Base-by-base conservation (phyloP, 92 coral and sea anemone species). In the Epizoanthus ramosus region DNA sequence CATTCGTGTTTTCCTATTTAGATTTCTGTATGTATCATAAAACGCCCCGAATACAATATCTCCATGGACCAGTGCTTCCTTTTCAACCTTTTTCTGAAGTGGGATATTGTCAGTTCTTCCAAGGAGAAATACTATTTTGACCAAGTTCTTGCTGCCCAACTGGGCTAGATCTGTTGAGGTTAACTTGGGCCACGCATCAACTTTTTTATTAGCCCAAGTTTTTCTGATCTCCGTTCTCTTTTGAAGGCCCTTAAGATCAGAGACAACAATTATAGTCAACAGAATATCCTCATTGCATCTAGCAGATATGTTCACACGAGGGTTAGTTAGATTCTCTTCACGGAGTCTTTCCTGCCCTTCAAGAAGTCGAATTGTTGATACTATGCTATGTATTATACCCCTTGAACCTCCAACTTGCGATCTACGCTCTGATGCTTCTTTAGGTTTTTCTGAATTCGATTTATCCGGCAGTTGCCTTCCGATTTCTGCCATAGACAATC, bases 11-110 rank as follows among this genome's bases (percentile, higher is more conserved):
- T 67, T 67, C 4, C 47, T 22, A 10, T 37, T 67, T 19, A 67
- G 16, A 23, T 67, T 33, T 37, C 72, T 37, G n/a, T 67, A 67
- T 8, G 17, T 67, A 67, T 67, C 72, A 16, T 16, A 13, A 33
- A 67, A 67, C 23, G 33, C 72, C 41, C 71, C 71, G 37, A 66
- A 66, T 23, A 66, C 71, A 4, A 66, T 33, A 66, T 66, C 71
- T 41, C n/a, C 19, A 4, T 31, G 18, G 9, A 1, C 17, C 18
- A 6, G 22, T 25, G 50, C 50, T 33, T 66, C 71, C 5, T 25
- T 66, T 66, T 66, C 71, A 66, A 66, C 71, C 47, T 2, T 66
- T 33, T 3, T 66, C 71, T 66, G 71, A 28, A 66, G 45, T 12
- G 3, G 16, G 16, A 47, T 28, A 66, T 66, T 25, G 22, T 33